Evolutionary conservation across 2,888 invertebrate genomes (phyloP), one percentile per base, ranked within the genome.

Genomic region (Erebia epiphron): DNA sequence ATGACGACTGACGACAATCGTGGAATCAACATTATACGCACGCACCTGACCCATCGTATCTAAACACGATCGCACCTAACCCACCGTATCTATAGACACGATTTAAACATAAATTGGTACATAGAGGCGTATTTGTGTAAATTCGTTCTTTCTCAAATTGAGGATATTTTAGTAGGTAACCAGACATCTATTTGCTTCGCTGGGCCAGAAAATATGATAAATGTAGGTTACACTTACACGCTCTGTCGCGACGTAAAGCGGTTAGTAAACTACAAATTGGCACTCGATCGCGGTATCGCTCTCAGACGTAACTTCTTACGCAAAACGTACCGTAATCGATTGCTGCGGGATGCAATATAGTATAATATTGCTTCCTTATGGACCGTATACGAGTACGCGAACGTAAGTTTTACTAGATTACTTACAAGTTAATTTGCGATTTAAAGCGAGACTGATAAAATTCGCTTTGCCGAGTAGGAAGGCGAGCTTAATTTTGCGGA

Each of bases 261-360:
- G 58, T 61, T 61, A 58, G 70, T 72, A 69, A 72, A 70, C 68
- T 74, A 67, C 67, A 72, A 72, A 70, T 68, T 21, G 66, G 58
- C 54, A 62, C 68, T 56, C 72, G 70, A 73, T 74, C 73, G 68
- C 68, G 65, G 73, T 73, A 75, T 73, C 76, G 70, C 58, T 72
- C 46, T 67, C 69, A 73, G 64, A 82, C 81, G 79, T 79, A 82
- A 84, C 78, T 62, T 54, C 73, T 86, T 83, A 74, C 79, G 79
- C 74, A 84, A 85, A 49, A 26, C 63, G 54, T 43, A 67, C 72
- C 26, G 73, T 73, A 75, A 75, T 69, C 62, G 73, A 50, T 70
- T 71, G 69, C 74, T 68, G 64, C 60, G 68, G 56, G 70, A 70
- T 67, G 69, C 68, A 70, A 62, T 68, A 50, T 56, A 49, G 61